Percentiles rank a stretch among this genome's conserved stretches.
phyloP scores from a whole-genome alignment of 2,888 invertebrate species.

The Lagria hirta region DNA sequence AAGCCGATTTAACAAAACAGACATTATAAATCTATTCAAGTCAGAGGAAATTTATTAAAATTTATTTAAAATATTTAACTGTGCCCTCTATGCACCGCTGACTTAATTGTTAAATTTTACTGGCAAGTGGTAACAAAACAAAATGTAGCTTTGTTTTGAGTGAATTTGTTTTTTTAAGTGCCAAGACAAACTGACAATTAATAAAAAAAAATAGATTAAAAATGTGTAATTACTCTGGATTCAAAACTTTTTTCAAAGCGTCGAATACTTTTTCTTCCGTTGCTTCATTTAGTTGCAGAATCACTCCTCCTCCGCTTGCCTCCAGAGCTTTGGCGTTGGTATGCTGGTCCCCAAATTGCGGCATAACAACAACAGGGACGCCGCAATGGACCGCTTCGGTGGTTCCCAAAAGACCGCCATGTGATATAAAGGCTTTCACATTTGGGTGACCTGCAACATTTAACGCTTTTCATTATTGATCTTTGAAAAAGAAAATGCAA shows the following conservation, averaged over 20 bases:
- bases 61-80: no score
- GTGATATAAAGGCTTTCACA: constrained; percentile 66
- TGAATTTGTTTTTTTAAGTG: not conserved
- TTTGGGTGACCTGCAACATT: constrained; percentile 63
- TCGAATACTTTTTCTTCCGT: constrained; percentile 59
- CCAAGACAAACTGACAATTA: constrained; percentile 1
- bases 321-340: constrained; percentile 64
- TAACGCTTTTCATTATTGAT: constrained; percentile 2
- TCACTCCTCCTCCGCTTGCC: constrained; percentile 62
- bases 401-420: constrained; percentile 68
- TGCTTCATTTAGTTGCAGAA: constrained; percentile 60
- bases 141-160: not conserved
- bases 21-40: no score
- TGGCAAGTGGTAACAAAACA: no score
- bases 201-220: constrained; percentile 6
- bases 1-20: no score
- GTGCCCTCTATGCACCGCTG: no score
- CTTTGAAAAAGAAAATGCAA: not conserved
- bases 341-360: constrained; percentile 71
- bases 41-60: no score
- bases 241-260: constrained; percentile 60
- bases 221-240: constrained; percentile 50
- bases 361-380: constrained; percentile 66
- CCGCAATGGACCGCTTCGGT: constrained; percentile 69
- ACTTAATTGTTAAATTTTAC: no score